Evolutionary conservation across 1,140 invertebrate genomes (phyloP).

Genomic region (Amyelois transitella): DNA sequence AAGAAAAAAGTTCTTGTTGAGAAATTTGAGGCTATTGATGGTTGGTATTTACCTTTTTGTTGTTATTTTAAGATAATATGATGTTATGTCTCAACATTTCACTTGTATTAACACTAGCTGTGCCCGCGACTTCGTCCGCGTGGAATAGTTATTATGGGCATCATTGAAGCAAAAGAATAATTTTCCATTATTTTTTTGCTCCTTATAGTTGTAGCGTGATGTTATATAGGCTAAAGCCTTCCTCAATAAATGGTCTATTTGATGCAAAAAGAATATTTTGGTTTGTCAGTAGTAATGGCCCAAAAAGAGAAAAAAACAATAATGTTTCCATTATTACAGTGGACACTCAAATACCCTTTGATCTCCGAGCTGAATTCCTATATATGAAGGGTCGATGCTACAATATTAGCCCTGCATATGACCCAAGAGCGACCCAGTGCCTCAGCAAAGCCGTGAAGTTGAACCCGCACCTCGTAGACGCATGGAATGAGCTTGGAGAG

Average conservation of each 20-base stretch:
- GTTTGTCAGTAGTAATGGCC: neutral
- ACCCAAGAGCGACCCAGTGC: slow-evolving; percentile 81
- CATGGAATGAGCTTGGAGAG: slow-evolving; percentile 93
- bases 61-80: slow-evolving; percentile 3
- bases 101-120: neutral
- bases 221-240: too few relatives aligned
- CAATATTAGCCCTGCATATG: slow-evolving; percentile 83
- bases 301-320: too few relatives aligned
- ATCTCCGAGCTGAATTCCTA: slow-evolving; percentile 78
- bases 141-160: too few relatives aligned
- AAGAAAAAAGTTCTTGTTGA: slow-evolving; percentile 79
- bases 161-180: neutral
- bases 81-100: neutral
- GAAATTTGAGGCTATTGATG: slow-evolving; percentile 81
- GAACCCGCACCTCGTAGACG: slow-evolving; percentile 86
- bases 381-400: slow-evolving; percentile 85
- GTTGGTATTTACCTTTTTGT: slow-evolving; percentile 54
- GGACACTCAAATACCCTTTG: slow-evolving; percentile 73
- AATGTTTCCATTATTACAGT: slow-evolving; percentile 27
- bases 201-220: too few relatives aligned
- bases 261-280: too few relatives aligned
- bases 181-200: too few relatives aligned
- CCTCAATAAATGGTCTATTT: too few relatives aligned
- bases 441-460: slow-evolving; percentile 90
- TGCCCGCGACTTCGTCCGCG: too few relatives aligned